Base-by-base conservation (phyloP, 2,888 invertebrate species). In the Dryocosmus kuriphilus region DNA sequence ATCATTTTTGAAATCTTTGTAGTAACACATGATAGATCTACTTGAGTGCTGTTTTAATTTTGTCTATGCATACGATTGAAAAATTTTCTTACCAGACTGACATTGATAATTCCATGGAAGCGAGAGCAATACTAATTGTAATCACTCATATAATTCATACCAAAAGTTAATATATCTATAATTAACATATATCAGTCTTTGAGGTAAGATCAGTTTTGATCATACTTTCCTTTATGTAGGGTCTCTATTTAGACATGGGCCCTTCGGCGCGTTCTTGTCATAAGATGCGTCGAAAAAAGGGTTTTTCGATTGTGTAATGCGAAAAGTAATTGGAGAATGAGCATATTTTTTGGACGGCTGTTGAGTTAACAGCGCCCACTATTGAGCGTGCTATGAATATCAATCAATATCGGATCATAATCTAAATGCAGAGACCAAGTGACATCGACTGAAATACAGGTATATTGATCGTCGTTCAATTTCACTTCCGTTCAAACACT, bases 401-500 rank as follows among this genome's bases (percentile, higher is more conserved):
- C 46, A 51, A 71, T 27, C 30, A 32, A 51, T 30, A 19, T 51
- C 46, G 14, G 71, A 71, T 51, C 71, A 71, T 30, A 71, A 71
- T 51, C 67, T 30, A n/a, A n/a, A n/a, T n/a, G n/a, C n/a, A n/a
- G 46, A 27, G 38, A 27, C 35, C 24, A 67, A 67, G 51, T 71
- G 30, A 51, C 71, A 71, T 14, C 22, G 14, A 71, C 51, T 71
- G 14, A 27, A 57, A 22, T 22, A 24, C 9, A 22, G 22, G 11
- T 8, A 57, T 4, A 22, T 51, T 16, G 2, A 41, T 71, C 11
- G 19, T 51, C 30, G 11, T n/a, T 51, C 71, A 71, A 30, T 51
- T 71, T 71, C 71, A 71, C 71, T 71, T 51, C 32, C 71, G n/a
- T 46, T 71, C 1, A 32, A 51, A 71, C 30, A 71, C 30, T 1